Evolutionary conservation across 2,888 invertebrate genomes (phyloP).

Genomic region (Cantharis nigra): DNA sequence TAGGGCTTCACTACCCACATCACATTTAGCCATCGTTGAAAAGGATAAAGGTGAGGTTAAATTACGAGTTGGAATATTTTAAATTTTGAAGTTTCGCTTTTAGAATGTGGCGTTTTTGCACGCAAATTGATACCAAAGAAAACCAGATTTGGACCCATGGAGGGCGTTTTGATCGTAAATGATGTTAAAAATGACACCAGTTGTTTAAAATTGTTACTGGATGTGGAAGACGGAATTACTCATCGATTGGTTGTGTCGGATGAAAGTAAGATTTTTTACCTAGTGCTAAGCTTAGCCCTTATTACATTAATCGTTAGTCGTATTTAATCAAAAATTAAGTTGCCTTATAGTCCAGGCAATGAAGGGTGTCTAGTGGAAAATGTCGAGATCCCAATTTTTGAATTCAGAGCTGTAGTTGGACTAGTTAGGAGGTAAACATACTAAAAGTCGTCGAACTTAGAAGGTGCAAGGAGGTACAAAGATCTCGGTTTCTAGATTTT

Average conservation of each 20-base stretch:
- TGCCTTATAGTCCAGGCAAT: no score
- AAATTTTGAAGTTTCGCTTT: constrained; percentile 24
- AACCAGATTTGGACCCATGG: constrained; percentile 80
- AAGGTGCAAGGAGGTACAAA: no score
- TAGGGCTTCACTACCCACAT: constrained; percentile 75
- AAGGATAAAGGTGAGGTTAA: constrained; percentile 47
- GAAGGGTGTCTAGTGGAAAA: no score
- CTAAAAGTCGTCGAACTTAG: no score
- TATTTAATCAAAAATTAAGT: no score
- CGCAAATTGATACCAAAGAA: constrained; percentile 69
- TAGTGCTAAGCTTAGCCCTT: no score
- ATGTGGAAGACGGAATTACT: constrained; percentile 57
- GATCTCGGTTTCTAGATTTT: no score
- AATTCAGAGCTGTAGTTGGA: no score
- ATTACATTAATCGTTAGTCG: no score
- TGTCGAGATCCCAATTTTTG: no score
- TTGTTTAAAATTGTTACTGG: constrained; percentile 58
- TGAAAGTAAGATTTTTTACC: constrained; percentile 63
- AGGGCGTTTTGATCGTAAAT: constrained; percentile 63
- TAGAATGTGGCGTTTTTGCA: constrained; percentile 67
- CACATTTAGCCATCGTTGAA: constrained; percentile 64
- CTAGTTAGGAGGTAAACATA: no score
- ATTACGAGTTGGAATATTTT: neutral
- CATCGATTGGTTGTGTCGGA: constrained; percentile 64
- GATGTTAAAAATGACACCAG: constrained; percentile 35